A percentile compares a stretch with the other conserved stretches of the same genome.
Conservation (phyloP, 2,113 vertebrate species). For the Petromus typicus region DNA sequence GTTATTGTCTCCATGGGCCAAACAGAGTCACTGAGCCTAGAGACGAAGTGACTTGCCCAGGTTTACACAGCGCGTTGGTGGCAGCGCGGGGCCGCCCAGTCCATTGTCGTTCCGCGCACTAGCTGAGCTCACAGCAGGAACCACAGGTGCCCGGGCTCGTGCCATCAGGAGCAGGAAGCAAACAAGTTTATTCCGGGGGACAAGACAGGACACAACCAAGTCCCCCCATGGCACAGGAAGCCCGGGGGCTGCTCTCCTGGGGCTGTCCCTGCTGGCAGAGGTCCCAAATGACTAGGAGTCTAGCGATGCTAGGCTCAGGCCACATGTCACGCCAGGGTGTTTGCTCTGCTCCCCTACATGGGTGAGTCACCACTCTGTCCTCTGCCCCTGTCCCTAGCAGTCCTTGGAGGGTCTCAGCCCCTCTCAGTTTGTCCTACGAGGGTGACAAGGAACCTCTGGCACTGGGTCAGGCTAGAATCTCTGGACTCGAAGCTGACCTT, state of each 20-base stretch:
- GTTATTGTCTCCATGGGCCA: background rate
- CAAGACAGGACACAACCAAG: background rate
- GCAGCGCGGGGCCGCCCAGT: background rate
- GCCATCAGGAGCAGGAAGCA: background rate
- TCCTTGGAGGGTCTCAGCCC: background rate
- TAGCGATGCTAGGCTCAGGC: conserved; percentile 46
- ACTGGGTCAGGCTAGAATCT: background rate
- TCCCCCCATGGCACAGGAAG: background rate
- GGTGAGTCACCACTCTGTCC: conserved; percentile 21
- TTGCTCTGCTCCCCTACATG: background rate
- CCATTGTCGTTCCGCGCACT: background rate
- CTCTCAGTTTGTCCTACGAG: background rate
- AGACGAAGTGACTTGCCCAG: conserved; percentile 14
- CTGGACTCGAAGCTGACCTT: background rate
- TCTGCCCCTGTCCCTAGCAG: background rate
- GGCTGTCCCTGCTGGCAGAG: background rate
- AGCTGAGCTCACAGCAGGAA: background rate
- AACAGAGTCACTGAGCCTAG: background rate
- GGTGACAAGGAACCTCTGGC: background rate
- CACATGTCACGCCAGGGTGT: background rate
- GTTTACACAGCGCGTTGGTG: background rate
- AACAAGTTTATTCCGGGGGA: conserved; percentile 3
- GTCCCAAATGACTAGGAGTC: conserved; percentile 54
- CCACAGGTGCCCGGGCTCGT: background rate
- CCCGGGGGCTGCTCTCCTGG: fast-evolving